phyloP scores from a whole-genome alignment of 2,113 vertebrate genomes.

The Triplophysa dalaica region DNA sequence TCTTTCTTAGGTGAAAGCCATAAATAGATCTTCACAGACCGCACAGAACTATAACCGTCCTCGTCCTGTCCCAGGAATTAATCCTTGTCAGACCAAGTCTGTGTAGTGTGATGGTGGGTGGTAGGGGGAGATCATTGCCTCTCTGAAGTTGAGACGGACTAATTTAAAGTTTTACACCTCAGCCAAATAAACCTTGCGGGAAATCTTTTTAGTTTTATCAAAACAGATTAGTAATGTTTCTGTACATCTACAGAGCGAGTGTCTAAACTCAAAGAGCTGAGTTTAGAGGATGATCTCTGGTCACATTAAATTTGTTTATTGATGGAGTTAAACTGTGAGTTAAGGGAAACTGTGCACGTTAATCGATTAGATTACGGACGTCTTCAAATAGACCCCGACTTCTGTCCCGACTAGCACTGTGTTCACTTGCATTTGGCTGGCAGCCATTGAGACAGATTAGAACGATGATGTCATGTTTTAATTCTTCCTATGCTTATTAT shows the following conservation, averaged over 20 bases:
- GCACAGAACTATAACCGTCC: conserved; percentile 19
- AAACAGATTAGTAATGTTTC: conserved; percentile 17
- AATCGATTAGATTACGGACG: conserved; percentile 58
- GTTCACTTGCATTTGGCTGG: conserved; percentile 39
- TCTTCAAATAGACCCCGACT: conserved; percentile 57
- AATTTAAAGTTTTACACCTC: conserved; percentile 33
- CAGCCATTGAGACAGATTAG: conserved; percentile 25
- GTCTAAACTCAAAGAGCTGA: not conserved
- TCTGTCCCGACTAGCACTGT: conserved; percentile 41
- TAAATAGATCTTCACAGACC: conserved; percentile 37
- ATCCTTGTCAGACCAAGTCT: conserved; percentile 56
- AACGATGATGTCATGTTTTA: conserved; percentile 46
- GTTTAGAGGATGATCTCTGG: not conserved
- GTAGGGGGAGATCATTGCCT: conserved; percentile 49
- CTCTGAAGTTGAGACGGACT: conserved; percentile 27
- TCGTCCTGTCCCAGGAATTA: conserved; percentile 37
- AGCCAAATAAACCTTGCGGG: conserved; percentile 28
- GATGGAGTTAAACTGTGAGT: too few species aligned
- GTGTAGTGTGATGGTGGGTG: conserved; percentile 61
- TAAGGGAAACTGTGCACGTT: too few species aligned
- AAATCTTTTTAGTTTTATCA: conserved; percentile 9
- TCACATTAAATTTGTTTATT: not conserved
- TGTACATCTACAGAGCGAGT: not conserved
- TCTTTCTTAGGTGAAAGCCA: conserved; percentile 33
- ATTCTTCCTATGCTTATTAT: not conserved